These are phyloP conservation scores for Uria lomvia DNA, from an alignment of 2,113 vertebrate species.

Conservation along the genomic window DNA sequence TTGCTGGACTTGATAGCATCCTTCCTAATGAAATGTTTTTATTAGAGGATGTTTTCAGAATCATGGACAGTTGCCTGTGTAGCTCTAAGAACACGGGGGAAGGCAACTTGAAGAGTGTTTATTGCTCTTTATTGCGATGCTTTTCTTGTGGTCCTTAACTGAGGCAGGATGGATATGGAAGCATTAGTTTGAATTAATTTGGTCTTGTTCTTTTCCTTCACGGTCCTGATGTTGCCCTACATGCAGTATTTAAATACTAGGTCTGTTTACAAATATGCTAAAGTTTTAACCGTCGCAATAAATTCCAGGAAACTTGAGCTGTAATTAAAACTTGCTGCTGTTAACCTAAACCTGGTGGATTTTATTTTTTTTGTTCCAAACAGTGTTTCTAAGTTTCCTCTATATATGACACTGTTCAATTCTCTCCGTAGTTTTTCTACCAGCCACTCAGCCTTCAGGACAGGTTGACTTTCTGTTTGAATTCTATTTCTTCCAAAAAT, in stretches of 20 bases:
- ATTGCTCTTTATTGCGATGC: not conserved
- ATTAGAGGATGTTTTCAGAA: not conserved
- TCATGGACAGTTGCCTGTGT: not conserved
- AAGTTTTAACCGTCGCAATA: not conserved
- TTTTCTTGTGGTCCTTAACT: not conserved
- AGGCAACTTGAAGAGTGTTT: not conserved
- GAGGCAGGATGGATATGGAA: not conserved
- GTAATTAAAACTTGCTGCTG: not conserved
- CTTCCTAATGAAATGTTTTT: not conserved
- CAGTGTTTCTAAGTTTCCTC: not conserved
- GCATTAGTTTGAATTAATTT: not conserved
- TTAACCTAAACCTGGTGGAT: not conserved
- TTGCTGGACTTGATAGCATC: not conserved
- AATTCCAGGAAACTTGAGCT: not conserved
- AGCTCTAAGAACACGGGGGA: not conserved
- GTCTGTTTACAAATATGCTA: not conserved
- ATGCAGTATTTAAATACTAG: not conserved
- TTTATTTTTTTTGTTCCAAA: not conserved
- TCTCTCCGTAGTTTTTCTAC: not conserved
- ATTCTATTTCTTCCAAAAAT: not conserved
- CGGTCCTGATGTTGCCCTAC: not conserved
- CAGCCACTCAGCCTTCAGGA: not conserved
- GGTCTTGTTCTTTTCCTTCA: not conserved
- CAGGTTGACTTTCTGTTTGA: not conserved
- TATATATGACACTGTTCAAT: accelerated